Evolutionary conservation across 2,113 vertebrate species (phyloP).

Genomic region (Urocolius indicus): DNA sequence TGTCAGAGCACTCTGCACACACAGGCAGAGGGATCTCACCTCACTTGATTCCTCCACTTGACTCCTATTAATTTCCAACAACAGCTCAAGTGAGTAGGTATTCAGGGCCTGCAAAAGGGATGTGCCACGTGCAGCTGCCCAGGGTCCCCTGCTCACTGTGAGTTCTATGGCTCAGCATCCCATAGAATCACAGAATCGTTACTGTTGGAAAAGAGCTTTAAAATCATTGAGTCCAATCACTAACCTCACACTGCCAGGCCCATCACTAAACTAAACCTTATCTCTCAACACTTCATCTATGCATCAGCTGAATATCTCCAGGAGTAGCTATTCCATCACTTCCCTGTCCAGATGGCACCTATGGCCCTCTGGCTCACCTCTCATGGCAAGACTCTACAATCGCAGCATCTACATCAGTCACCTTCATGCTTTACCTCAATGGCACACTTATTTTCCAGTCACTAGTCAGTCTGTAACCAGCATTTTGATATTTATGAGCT

Average conservation of each 20-base stretch:
- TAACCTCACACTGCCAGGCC: too few species aligned
- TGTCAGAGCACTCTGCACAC: neutral
- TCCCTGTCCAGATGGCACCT: neutral
- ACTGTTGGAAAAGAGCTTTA: too few species aligned
- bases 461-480: neutral
- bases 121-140: fast-evolving
- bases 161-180: neutral
- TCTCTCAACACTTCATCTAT: too few species aligned
- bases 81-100: neutral
- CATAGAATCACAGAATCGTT: too few species aligned
- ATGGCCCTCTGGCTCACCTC: neutral
- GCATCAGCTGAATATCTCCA: too few species aligned
- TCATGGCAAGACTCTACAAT: neutral
- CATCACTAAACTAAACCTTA: too few species aligned
- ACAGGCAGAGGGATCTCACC: neutral
- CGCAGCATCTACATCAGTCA: neutral
- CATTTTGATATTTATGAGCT: neutral
- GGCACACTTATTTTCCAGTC: neutral
- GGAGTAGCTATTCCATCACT: too few species aligned
- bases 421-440: neutral
- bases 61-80: neutral
- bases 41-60: neutral
- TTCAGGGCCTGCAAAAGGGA: neutral
- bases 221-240: too few species aligned
- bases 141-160: neutral